phyloP scores from a whole-genome alignment of 2,888 invertebrate species.

The Apamea sordens region DNA sequence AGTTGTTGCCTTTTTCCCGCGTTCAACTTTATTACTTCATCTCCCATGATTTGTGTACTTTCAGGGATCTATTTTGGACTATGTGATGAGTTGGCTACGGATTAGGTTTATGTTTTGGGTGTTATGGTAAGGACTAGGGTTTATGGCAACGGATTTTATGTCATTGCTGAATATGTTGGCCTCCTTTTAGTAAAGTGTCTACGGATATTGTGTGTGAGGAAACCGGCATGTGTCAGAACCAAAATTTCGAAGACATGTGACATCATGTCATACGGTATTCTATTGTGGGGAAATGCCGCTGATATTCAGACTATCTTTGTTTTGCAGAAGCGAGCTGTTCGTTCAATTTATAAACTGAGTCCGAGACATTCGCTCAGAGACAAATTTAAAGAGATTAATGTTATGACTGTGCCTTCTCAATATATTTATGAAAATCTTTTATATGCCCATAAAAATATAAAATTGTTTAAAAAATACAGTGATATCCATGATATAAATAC shows the following conservation, averaged over 20 bases:
- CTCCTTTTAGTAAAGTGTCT: background rate
- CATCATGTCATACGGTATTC: no score
- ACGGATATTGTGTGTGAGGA: background rate
- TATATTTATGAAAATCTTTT: no score
- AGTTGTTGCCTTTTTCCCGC: constrained; percentile 44
- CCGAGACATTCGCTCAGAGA: no score
- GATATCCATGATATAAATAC: no score
- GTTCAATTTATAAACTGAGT: no score
- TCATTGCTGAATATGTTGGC: background rate
- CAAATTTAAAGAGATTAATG: no score
- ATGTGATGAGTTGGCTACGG: background rate
- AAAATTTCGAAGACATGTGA: background rate
- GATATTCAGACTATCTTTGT: no score
- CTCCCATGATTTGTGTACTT: constrained; percentile 47
- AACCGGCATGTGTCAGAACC: background rate
- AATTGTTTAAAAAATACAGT: no score
- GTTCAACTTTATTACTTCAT: constrained; percentile 56
- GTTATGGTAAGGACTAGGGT: background rate
- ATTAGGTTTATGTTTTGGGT: constrained; percentile 17
- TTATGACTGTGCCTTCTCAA: no score
- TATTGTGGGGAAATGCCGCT: no score
- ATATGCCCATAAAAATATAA: no score
- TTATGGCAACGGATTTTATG: background rate
- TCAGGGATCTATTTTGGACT: constrained; percentile 32
- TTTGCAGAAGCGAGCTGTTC: no score